phyloP scores from a whole-genome alignment of 2,888 invertebrate genomes.

The Tinea semifulvella region DNA sequence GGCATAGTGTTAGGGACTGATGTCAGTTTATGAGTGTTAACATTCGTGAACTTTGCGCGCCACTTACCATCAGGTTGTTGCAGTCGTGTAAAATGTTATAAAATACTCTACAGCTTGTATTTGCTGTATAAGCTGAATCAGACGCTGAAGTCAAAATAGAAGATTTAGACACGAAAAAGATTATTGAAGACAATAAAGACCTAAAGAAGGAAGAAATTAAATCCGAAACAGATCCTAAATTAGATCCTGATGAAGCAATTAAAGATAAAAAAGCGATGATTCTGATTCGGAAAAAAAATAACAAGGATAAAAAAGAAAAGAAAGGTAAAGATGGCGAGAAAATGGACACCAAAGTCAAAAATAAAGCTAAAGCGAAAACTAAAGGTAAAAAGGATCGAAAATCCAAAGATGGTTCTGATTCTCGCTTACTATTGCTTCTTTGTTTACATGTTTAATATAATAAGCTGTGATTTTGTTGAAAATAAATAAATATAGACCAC shows the following conservation, averaged over 20 bases:
- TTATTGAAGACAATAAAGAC: conserved; percentile 44
- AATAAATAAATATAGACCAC: too few species aligned
- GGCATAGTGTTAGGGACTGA: too few species aligned
- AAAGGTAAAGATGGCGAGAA: conserved; percentile 48
- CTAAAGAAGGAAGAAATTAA: conserved; percentile 24
- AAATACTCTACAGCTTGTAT: too few species aligned
- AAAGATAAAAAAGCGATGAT: conserved; percentile 33
- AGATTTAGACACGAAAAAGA: conserved; percentile 57
- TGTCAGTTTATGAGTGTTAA: too few species aligned
- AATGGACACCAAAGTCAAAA: conserved; percentile 24
- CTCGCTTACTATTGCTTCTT: too few species aligned
- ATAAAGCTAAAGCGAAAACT: conserved; percentile 45
- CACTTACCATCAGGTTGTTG: too few species aligned
- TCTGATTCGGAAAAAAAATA: conserved; percentile 46
- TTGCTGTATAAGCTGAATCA: conserved; percentile 62
- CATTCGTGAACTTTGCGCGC: too few species aligned
- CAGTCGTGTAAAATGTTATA: too few species aligned
- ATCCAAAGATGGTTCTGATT: conserved; percentile 57
- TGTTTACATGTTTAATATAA: too few species aligned
- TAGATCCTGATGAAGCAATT: conserved; percentile 8
- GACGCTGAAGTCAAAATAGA: conserved; percentile 63
- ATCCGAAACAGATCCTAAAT: conserved; percentile 27
- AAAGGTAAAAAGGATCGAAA: conserved; percentile 54
- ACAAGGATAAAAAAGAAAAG: conserved; percentile 36
- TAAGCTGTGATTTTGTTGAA: too few species aligned